Evolutionary conservation across 2,888 invertebrate species (phyloP), one percentile per base, ranked within the genome.

Genomic region (Brenthis hecate): DNA sequence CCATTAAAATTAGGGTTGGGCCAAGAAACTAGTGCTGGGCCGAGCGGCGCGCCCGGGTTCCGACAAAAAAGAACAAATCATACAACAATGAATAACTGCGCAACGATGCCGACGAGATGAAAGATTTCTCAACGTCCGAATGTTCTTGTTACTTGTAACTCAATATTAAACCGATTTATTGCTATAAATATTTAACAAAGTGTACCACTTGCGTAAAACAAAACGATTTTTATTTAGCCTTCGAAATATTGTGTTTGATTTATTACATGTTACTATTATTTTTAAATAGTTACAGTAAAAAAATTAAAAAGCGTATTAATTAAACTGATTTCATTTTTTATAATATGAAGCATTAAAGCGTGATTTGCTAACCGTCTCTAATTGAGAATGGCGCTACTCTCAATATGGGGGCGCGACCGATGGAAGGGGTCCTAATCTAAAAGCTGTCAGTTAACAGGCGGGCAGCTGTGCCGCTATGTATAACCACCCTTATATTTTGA

Each of bases 1-100:
- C 93, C 93, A 93, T 93, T 92, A 92, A 92, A 92, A 91, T 92
- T 92, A 92, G 92, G 93, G 93, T 88, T 92, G 93, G 92, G 92
- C 91, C 84, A 86, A 85, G 81, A 83, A 84, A 80, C 85, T 90
- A 90, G 91, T 91, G 92, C 85, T 85, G 89, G 89, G 88, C 89
- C 86, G 83, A 79, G 78, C 81, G 85, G 81, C 87, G 85, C 86
- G 87, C 88, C 87, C 80, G 82, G 78, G 81, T 75, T 75, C 74
- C 75, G 75, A 81, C 80, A 81, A 85, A 87, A 87, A 85, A 81
- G 77, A 80, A 80, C 77, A 80, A 88, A 85, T 85, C 78, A 81
- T 76, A 81, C 76, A 80, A 72, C 87, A 88, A 88, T 86, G 88
- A 88, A 86, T 85, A 86, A 87, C 86, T 84, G 86, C 78, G 86